Evolutionary conservation across 2,888 invertebrate genomes (phyloP).

Genomic region (Dendrolimus houi): DNA sequence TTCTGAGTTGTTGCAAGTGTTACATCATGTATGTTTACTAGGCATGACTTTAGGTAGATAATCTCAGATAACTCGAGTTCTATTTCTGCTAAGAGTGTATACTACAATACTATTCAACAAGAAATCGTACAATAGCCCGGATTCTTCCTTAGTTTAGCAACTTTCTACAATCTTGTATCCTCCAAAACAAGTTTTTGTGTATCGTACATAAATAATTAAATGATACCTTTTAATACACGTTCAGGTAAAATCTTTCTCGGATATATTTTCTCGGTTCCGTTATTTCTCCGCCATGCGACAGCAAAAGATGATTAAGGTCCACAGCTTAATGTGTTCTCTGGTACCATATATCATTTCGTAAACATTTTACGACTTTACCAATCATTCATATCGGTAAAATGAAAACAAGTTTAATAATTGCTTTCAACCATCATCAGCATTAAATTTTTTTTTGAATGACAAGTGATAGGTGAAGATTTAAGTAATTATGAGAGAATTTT

Average conservation of each 20-base stretch:
- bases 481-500: not conserved
- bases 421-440: constrained; percentile 17
- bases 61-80: too few species aligned
- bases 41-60: too few species aligned
- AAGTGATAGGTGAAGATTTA: not conserved
- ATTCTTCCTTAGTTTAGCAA: not conserved
- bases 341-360: not conserved
- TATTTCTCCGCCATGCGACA: not conserved
- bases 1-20: too few species aligned
- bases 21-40: too few species aligned
- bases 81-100: too few species aligned
- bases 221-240: not conserved
- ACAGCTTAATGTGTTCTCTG: not conserved
- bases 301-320: not conserved
- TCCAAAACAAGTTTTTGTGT: not conserved
- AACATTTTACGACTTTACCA: constrained; percentile 10
- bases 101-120: too few species aligned
- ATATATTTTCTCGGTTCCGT: not conserved
- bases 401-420: constrained; percentile 17
- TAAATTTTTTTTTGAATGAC: not conserved
- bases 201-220: not conserved
- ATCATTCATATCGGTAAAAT: constrained; percentile 11
- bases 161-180: not conserved
- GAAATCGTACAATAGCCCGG: too few species aligned
- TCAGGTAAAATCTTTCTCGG: not conserved